These are phyloP conservation scores for Eristalis intricaria DNA, from an alignment of 2,888 invertebrate genomes.

Conservation along the genomic window DNA sequence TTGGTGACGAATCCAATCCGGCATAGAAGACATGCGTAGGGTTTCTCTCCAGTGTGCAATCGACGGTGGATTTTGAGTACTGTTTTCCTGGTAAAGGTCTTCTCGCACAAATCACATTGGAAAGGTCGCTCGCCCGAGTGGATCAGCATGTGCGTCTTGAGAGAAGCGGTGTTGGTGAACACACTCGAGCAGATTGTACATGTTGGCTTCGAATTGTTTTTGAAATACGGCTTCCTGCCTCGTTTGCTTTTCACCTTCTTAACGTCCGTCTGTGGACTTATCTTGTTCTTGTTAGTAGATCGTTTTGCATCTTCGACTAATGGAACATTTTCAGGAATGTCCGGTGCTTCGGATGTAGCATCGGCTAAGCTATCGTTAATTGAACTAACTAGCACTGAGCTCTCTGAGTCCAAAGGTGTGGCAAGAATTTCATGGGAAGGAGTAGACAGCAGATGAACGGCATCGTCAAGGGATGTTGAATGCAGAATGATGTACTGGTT, in stretches of 20 bases:
- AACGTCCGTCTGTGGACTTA: neutral
- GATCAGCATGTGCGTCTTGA: slow-evolving; percentile 60
- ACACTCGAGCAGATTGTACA: slow-evolving; percentile 51
- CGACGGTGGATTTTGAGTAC: slow-evolving; percentile 60
- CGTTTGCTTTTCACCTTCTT: neutral
- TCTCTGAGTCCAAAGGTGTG: neutral
- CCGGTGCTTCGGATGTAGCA: neutral
- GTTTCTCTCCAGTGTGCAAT: slow-evolving; percentile 58
- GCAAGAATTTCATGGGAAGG: slow-evolving; percentile 20
- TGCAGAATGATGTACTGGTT: neutral
- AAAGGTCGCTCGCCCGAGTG: slow-evolving; percentile 64
- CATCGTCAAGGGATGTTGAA: neutral
- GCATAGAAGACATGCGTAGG: slow-evolving; percentile 55
- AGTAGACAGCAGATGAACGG: neutral
- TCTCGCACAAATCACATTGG: slow-evolving; percentile 64
- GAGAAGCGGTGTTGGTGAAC: slow-evolving; percentile 52
- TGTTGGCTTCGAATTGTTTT: slow-evolving; percentile 11
- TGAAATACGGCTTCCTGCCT: slow-evolving; percentile 42
- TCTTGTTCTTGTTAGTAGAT: neutral
- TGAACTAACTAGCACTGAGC: neutral
- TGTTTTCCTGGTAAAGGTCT: slow-evolving; percentile 49
- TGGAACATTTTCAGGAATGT: neutral
- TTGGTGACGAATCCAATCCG: slow-evolving; percentile 32
- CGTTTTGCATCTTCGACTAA: neutral
- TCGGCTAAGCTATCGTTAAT: neutral